Percentiles rank a stretch among this genome's conserved stretches.
phyloP scores from a whole-genome alignment of 2,797 vertebrate species.

The Lagorchestes hirsutus region DNA sequence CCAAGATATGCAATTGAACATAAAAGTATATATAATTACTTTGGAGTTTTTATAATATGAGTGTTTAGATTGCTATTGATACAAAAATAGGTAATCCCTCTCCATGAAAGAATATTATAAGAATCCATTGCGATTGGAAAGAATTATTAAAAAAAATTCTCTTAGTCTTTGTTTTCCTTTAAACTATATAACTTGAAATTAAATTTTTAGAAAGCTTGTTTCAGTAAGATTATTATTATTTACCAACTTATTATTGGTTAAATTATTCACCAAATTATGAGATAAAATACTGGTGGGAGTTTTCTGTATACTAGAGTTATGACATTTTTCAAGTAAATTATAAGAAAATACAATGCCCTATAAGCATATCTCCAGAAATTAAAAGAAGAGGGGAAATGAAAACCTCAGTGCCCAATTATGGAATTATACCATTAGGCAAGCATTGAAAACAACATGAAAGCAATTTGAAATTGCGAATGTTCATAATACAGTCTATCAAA shows the following conservation, averaged over 20 bases:
- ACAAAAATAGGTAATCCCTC: slow-evolving; percentile 33
- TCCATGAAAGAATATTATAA: background rate
- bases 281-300: background rate
- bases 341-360: slow-evolving; percentile 46
- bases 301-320: slow-evolving; percentile 25
- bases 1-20: background rate
- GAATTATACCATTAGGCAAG: background rate
- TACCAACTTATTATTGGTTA: background rate
- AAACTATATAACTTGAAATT: background rate
- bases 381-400: background rate
- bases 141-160: background rate
- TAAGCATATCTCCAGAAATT: slow-evolving; percentile 36
- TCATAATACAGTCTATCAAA: background rate
- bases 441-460: slow-evolving; percentile 9
- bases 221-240: background rate
- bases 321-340: background rate
- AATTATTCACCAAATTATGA: slow-evolving; percentile 37
- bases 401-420: background rate
- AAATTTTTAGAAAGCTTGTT: background rate
- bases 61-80: slow-evolving; percentile 56
- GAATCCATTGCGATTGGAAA: background rate
- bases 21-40: slow-evolving; percentile 4
- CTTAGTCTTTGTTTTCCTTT: background rate
- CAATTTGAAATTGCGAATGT: background rate
- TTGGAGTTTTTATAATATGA: background rate